These are phyloP conservation scores for Phengaris alcon DNA, from an alignment of 2,888 invertebrate genomes.

Conservation along the genomic window DNA sequence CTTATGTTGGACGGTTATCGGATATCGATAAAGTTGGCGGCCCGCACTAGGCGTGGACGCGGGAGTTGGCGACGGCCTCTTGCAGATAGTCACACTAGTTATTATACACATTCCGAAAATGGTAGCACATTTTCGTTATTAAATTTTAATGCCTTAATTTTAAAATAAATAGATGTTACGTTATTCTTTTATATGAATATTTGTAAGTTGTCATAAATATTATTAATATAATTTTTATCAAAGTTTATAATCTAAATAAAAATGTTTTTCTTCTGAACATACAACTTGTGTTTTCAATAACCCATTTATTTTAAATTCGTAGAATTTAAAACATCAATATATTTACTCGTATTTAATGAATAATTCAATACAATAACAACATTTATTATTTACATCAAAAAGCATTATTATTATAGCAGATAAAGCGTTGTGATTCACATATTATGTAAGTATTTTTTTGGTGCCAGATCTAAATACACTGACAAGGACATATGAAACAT, in stretches of 20 bases:
- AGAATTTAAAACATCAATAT: constrained; percentile 27
- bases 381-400: constrained; percentile 34
- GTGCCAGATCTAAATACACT: not conserved
- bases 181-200: constrained; percentile 79
- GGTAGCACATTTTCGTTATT: constrained; percentile 75
- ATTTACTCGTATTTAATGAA: constrained; percentile 26
- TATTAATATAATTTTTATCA: constrained; percentile 81
- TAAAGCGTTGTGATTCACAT: constrained; percentile 22
- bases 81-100: constrained; percentile 73
- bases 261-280: constrained; percentile 79
- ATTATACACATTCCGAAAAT: constrained; percentile 72
- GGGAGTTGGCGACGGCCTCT: constrained; percentile 42
- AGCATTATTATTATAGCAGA: constrained; percentile 22
- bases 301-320: constrained; percentile 27
- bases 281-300: constrained; percentile 49
- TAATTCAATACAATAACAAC: constrained; percentile 27
- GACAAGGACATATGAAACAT: not conserved
- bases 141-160: constrained; percentile 72
- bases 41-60: constrained; percentile 32
- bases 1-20: not conserved
- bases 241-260: constrained; percentile 81
- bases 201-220: constrained; percentile 80
- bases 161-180: constrained; percentile 78
- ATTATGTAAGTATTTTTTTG: not conserved
- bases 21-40: constrained; percentile 12